Evolutionary conservation across 2,113 vertebrate genomes (phyloP).

Genomic region (Eudyptes chrysolophus): DNA sequence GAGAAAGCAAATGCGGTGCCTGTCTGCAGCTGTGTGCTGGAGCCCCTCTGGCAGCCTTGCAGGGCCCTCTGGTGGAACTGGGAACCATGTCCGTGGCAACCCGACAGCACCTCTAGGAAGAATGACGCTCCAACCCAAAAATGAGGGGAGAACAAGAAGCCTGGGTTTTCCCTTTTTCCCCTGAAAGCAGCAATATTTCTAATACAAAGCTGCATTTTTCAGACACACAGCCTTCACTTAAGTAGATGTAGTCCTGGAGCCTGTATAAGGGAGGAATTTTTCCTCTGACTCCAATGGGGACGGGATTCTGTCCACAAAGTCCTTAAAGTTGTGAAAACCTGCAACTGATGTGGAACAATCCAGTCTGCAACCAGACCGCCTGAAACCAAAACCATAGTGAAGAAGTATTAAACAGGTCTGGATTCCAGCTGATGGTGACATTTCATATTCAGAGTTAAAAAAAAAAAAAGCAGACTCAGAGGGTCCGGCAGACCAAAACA

Average conservation of each 20-base stretch:
- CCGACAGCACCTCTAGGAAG: background rate
- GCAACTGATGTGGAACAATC: background rate
- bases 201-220: background rate
- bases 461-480: background rate
- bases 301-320: background rate
- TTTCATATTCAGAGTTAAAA: background rate
- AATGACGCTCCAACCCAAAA: background rate
- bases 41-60: slow-evolving; percentile 62
- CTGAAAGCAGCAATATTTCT: background rate
- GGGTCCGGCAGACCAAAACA: background rate
- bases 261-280: background rate
- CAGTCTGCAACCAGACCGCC: background rate
- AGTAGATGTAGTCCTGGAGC: background rate
- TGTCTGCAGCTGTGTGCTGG: rapidly evolving
- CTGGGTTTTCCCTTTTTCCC: background rate
- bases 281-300: background rate
- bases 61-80: slow-evolving; percentile 82
- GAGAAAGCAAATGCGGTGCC: background rate
- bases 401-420: background rate
- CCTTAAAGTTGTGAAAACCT: background rate
- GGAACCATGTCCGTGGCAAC: background rate
- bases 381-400: background rate
- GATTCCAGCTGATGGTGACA: background rate
- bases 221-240: background rate
- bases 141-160: background rate